A percentile compares a stretch with the other conserved stretches of the same genome.
These are phyloP conservation scores for Malacoraja senta DNA, from an alignment of 2,797 vertebrate species.

Conservation along the genomic window DNA sequence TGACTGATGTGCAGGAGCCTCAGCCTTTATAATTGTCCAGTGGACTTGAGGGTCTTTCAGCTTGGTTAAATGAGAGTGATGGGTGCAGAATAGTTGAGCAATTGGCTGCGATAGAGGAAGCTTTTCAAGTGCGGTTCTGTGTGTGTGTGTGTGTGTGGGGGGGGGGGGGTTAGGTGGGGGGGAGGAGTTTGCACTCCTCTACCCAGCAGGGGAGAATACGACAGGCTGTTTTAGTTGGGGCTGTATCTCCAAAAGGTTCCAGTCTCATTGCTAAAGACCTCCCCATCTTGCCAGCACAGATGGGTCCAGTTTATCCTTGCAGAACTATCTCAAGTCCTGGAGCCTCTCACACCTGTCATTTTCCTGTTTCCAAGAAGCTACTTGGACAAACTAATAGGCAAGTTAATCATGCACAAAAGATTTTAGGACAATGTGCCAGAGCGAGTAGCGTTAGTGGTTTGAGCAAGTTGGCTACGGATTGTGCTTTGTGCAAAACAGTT, in stretches of 20 bases:
- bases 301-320: neutral
- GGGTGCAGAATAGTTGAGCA: too few species aligned
- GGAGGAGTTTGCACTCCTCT: too few species aligned
- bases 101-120: too few species aligned
- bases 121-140: too few species aligned
- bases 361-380: neutral
- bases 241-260: neutral
- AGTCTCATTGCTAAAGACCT: neutral
- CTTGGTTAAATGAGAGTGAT: too few species aligned
- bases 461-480: neutral
- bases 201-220: neutral
- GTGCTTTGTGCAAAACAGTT: neutral
- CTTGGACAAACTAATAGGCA: neutral
- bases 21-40: too few species aligned
- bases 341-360: neutral
- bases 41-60: too few species aligned
- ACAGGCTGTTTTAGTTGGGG: neutral
- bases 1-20: too few species aligned
- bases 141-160: too few species aligned
- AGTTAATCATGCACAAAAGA: neutral
- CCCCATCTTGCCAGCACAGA: neutral
- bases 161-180: too few species aligned
- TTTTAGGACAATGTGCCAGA: neutral
- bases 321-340: neutral
- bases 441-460: neutral